These are phyloP conservation scores for Cephalopholis sonnerati DNA, from an alignment of 2,113 vertebrate species.

Conservation along the genomic window DNA sequence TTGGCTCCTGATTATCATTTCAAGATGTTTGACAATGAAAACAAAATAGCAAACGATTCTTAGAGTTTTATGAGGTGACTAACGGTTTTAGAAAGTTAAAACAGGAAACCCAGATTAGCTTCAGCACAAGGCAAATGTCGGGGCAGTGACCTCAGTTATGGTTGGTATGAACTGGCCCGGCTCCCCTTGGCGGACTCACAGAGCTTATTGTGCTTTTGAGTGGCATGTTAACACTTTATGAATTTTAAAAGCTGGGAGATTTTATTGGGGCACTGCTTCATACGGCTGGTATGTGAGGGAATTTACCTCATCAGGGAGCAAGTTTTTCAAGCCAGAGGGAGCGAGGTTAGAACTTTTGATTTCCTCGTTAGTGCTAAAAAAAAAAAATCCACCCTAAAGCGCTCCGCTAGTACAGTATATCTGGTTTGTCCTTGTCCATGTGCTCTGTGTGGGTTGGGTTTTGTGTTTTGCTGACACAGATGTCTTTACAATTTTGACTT, in stretches of 20 bases:
- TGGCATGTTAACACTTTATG: conserved; percentile 65
- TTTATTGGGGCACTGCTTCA: conserved; percentile 57
- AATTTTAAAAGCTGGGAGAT: conserved; percentile 58
- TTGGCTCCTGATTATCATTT: conserved; percentile 57
- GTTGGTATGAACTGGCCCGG: conserved; percentile 23
- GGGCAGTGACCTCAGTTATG: conserved; percentile 41
- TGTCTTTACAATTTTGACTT: not conserved
- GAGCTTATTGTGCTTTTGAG: conserved; percentile 59
- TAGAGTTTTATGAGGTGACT: conserved; percentile 61
- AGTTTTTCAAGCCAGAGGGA: conserved; percentile 36
- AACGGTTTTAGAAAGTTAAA: conserved; percentile 54
- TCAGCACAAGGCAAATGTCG: conserved; percentile 8
- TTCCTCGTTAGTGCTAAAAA: conserved; percentile 47
- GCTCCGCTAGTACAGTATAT: conserved; percentile 5
- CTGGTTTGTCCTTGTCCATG: conserved; percentile 14
- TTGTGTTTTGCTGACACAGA: not conserved
- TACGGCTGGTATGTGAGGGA: conserved; percentile 51
- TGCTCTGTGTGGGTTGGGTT: not conserved
- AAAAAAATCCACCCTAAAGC: conserved; percentile 2
- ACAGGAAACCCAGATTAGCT: conserved; percentile 54
- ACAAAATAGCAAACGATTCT: conserved; percentile 25
- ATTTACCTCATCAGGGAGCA: conserved; percentile 52
- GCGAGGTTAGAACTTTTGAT: conserved; percentile 41
- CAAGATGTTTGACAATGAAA: conserved; percentile 68
- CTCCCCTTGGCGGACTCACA: conserved; percentile 13